These are phyloP conservation scores for crab-eating macaque (Macaca fascicularis) DNA, from an alignment of 2,113 vertebrate genomes.

Conservation along the genomic window DNA sequence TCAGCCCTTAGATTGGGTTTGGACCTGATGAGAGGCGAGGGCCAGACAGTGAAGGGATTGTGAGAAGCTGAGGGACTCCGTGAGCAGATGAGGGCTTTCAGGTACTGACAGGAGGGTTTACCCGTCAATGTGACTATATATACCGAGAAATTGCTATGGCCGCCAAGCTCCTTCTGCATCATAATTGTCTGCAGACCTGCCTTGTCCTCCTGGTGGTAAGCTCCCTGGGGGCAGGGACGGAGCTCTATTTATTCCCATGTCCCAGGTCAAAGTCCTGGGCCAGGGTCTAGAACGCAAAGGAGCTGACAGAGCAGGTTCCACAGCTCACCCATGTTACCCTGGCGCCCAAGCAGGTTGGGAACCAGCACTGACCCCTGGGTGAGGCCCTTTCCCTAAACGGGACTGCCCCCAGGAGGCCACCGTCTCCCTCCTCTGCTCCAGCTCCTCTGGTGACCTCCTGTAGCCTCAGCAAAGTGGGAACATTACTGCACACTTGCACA, in stretches of 20 bases:
- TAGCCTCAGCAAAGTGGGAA: too few relatives aligned
- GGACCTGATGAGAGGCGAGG: not conserved
- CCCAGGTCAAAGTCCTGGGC: not conserved
- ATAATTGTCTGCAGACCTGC: not conserved
- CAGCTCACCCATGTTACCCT: not conserved
- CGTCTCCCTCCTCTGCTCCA: accelerated
- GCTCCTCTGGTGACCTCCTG: too few relatives aligned
- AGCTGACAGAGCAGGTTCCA: not conserved
- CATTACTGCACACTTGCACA: too few relatives aligned
- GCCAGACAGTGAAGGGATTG: not conserved
- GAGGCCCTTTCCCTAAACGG: not conserved
- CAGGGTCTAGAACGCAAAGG: not conserved
- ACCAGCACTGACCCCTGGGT: not conserved
- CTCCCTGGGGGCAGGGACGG: not conserved
- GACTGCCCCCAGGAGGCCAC: not conserved
- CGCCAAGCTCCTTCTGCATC: not conserved
- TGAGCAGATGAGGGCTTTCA: not conserved
- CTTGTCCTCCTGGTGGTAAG: not conserved
- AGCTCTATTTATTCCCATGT: not conserved
- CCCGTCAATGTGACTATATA: not conserved
- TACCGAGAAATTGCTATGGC: not conserved
- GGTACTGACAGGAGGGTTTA: not conserved
- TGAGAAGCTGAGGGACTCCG: not conserved
- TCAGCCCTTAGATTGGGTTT: not conserved
- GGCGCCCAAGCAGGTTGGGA: not conserved